phyloP scores from a whole-genome alignment of 2,888 invertebrate genomes.

The Hybos culiciformis region DNA sequence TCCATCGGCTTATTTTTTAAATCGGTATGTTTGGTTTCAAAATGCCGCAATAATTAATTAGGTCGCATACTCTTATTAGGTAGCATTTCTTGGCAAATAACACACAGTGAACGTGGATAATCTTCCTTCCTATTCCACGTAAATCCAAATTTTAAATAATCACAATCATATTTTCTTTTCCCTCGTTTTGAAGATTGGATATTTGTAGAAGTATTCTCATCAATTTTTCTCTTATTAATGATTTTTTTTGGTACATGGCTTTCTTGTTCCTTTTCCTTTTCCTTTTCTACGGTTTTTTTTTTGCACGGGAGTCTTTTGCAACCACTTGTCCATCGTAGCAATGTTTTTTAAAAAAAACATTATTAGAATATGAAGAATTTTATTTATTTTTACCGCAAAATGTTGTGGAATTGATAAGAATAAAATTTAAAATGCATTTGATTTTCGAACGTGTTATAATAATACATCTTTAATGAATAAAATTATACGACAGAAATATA shows the following conservation, averaged over 20 bases:
- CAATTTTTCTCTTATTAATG: not conserved
- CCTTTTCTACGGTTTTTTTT: not conserved
- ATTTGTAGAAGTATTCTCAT: too few relatives aligned
- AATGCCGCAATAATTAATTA: not conserved
- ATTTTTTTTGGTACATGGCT: not conserved
- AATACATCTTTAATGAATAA: too few relatives aligned
- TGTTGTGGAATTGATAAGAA: too few relatives aligned
- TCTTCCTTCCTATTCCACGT: not conserved
- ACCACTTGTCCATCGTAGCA: not conserved
- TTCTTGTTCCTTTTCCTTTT: not conserved
- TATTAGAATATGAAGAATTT: too few relatives aligned
- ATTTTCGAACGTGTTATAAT: too few relatives aligned
- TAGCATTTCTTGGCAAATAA: not conserved
- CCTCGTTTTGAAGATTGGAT: not conserved
- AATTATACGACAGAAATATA: too few relatives aligned
- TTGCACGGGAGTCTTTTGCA: not conserved
- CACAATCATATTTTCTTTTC: not conserved
- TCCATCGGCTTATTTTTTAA: not conserved
- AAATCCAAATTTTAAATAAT: not conserved
- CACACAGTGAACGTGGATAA: not conserved
- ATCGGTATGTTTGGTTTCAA: not conserved
- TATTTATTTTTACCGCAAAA: too few relatives aligned
- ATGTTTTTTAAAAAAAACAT: too few relatives aligned
- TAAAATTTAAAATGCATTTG: too few relatives aligned
- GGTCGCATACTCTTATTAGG: not conserved